A percentile compares a stretch with the other conserved stretches of the same genome.
These are phyloP conservation scores for Neria commutata DNA, from an alignment of 2,888 invertebrate species.

Conservation along the genomic window DNA sequence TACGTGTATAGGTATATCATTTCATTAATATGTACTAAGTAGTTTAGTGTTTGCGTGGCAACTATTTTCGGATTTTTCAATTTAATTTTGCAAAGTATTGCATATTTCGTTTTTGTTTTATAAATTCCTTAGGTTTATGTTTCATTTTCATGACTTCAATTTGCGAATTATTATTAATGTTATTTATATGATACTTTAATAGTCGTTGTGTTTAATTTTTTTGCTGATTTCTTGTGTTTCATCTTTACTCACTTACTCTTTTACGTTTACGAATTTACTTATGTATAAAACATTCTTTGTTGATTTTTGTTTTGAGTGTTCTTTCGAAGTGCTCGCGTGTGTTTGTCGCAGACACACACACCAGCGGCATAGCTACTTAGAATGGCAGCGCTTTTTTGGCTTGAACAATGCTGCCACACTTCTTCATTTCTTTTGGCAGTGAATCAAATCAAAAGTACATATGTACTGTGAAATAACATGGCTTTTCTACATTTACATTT, in stretches of 20 bases:
- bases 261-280: slow-evolving; percentile 12
- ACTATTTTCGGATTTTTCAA: slow-evolving; percentile 26
- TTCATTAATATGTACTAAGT: slow-evolving; percentile 49
- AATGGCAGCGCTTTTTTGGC: not conserved
- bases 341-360: not conserved
- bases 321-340: slow-evolving; percentile 5
- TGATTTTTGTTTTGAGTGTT: slow-evolving; percentile 7
- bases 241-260: slow-evolving; percentile 14
- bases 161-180: slow-evolving; percentile 12
- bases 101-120: slow-evolving; percentile 41
- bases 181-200: slow-evolving; percentile 36
- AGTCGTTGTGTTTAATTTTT: slow-evolving; percentile 47
- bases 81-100: no score
- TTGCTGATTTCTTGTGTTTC: slow-evolving; percentile 25
- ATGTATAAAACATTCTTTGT: slow-evolving; percentile 3
- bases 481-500: slow-evolving; percentile 12
- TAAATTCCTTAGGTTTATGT: slow-evolving; percentile 41
- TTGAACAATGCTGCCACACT: slow-evolving; percentile 15
- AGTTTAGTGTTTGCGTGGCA: slow-evolving; percentile 46
- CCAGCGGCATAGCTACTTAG: not conserved
- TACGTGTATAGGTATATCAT: no score
- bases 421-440: slow-evolving; percentile 47
- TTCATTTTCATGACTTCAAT: slow-evolving; percentile 38
- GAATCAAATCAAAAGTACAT: slow-evolving; percentile 44
- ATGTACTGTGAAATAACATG: no score